phyloP scores from a whole-genome alignment of 2,888 invertebrate species.

The Osedax frankpressi region DNA sequence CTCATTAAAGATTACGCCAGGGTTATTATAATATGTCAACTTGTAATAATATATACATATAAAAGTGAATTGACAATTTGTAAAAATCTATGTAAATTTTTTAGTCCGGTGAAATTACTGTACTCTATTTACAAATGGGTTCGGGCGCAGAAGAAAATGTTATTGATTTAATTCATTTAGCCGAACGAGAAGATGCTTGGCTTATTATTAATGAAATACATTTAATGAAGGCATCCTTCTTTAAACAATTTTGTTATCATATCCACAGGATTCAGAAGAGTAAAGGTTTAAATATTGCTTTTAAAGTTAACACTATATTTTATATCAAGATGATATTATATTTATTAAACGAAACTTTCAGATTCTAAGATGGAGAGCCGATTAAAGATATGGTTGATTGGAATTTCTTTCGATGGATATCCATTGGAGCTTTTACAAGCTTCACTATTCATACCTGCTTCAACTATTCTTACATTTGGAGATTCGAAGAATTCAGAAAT shows the following conservation, averaged over 20 bases:
- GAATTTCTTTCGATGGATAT: not conserved
- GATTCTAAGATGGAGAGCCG: not conserved
- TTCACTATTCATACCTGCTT: not conserved
- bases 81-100: too few relatives aligned
- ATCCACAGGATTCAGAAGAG: conserved; percentile 33
- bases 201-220: conserved; percentile 39
- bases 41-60: too few relatives aligned
- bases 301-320: not conserved
- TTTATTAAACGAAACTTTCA: too few relatives aligned
- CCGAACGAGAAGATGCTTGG: conserved; percentile 40
- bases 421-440: not conserved
- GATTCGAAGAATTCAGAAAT: too few relatives aligned
- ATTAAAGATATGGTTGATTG: not conserved
- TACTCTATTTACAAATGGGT: conserved; percentile 34
- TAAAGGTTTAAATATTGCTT: conserved; percentile 25
- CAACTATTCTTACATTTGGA: too few relatives aligned
- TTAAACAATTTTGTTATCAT: conserved; percentile 32
- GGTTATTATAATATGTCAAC: too few relatives aligned
- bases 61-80: too few relatives aligned
- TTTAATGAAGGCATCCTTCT: conserved; percentile 32
- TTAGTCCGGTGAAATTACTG: too few relatives aligned
- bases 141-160: conserved; percentile 33
- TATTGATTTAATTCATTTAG: conserved; percentile 35
- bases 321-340: too few relatives aligned
- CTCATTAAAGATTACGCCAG: too few relatives aligned